Base-by-base conservation (phyloP, 2,113 vertebrate genomes). In the Microcebus tavaratra region DNA sequence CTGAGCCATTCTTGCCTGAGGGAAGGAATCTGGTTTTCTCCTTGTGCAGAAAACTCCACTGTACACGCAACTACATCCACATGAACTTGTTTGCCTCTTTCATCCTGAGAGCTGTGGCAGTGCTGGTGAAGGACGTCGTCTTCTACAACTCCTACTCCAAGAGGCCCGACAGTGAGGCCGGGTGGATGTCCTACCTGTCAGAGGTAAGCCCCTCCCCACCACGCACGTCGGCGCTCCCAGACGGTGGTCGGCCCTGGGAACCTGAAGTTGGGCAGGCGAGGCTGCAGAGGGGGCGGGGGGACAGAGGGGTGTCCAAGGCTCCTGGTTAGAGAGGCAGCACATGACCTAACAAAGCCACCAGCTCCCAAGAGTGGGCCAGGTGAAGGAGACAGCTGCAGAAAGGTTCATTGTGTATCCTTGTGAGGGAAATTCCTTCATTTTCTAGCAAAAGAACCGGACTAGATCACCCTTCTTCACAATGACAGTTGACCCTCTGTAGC, bases 61-160 rank as follows among this genome's bases (percentile, higher is more conserved):
- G 99, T 92, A 99, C 99, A 75, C 99, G 99, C 94, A 99, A 99
- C 96, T 99, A 99, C 98, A 99, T 99, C 98, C 99, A 99, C 97
- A 99, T 99, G 99, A 99, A 99, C 97, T 96, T 99, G 96, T 99
- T 99, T 96, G 98, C 99, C 59, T 99, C 99, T 1, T 99, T 99
- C 97, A 99, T 99, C 96, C 93, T 99, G 96, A 98, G 99, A 96
- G 99, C 99, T 0, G 57, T 97, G 67, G 99, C 99, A 0, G 98
- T 99, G 82, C 99, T 99, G 36, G 98, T 99, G 5, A 99, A 99
- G 97, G 99, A 99, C 45, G 95, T 98, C 2, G 80, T 99, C 4
- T 65, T 99, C 20, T 63, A 99, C 67, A 96, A 98, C 29, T 99
- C 98, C 88, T 99, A 99, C 61, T 98, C 98, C 70, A 99, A 98